Evolutionary conservation across 2,113 vertebrate species (phyloP), one percentile per base, ranked within the genome.

Genomic region (Vulpes lagopus): DNA sequence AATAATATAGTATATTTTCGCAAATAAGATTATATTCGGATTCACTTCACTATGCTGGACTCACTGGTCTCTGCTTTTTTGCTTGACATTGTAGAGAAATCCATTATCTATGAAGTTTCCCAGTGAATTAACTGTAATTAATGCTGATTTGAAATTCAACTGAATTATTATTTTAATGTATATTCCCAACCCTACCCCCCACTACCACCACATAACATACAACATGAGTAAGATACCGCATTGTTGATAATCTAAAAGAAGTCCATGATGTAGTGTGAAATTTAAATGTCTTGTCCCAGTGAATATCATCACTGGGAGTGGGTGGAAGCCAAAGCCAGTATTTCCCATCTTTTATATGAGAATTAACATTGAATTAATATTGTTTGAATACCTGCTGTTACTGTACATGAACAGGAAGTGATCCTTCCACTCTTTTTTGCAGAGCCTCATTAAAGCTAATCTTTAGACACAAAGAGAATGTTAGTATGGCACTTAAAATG

Each of bases 401-500:
- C 51, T 17, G 0, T 43, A 59, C 30, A 11, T 30, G n/a, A 85
- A 86, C 25, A 76, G 76, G 88, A 71, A 95, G 74, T n/a, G 67
- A 82, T 67, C 86, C 64, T 81, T 60, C 65, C 51, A 15, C 82
- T 95, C 82, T 90, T 95, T 83, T 94, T 95, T 64, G n/a, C n/a
- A 57, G 65, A 74, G 38, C 17, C 38, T 90, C 43, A 55, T 89
- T 89, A 85, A 96, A 82, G 38, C 51, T 86, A 53, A 95, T 84
- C 71, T 84, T 85, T 93, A 94, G 97, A 85, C 78, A 94, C 19
- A 81, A 87, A 96, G 51, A 89, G 22, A 88, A n/a, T 43, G 38
- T 96, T 96, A 92, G 7, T 79, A 74, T 69, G 95, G 57, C 73
- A 91, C 91, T 90, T 90, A 94, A 93, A 93, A 73, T 4, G 32